Percentiles rank a stretch among this genome's conserved stretches.
These are phyloP conservation scores for Cassiopea xamachana DNA, from an alignment of 30 jellyfish, hydroid and myxozoan genomes.

Conservation along the genomic window DNA sequence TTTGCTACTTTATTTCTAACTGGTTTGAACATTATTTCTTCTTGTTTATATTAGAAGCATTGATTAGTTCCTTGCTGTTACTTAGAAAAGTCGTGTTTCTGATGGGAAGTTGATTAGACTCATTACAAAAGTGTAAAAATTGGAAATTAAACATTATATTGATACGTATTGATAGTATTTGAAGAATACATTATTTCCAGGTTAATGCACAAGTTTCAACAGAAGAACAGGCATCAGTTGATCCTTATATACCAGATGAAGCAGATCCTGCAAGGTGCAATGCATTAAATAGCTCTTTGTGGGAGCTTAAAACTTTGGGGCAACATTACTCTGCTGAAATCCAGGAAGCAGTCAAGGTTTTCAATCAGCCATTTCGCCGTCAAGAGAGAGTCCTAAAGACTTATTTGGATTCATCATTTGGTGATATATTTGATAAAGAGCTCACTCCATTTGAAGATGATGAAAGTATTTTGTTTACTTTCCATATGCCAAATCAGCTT, in stretches of 20 bases:
- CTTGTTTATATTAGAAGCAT: too few relatives aligned
- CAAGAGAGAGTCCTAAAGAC: constrained; percentile 76
- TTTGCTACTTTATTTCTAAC: too few relatives aligned
- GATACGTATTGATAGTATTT: neutral
- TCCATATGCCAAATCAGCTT: constrained; percentile 41
- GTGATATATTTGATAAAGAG: constrained; percentile 61
- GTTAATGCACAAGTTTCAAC: neutral
- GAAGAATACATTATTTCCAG: neutral
- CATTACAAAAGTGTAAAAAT: too few relatives aligned
- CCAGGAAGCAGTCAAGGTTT: constrained; percentile 68
- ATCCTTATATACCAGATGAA: constrained; percentile 77
- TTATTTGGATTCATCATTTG: constrained; percentile 51
- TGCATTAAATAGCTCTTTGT: constrained; percentile 91
- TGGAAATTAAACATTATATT: too few relatives aligned
- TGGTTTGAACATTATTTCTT: too few relatives aligned
- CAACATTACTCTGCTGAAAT: constrained; percentile 86
- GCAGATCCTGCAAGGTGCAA: constrained; percentile 87
- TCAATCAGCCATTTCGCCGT: constrained; percentile 63
- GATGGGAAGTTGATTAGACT: too few relatives aligned
- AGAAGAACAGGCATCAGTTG: constrained; percentile 27
- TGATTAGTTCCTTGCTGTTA: too few relatives aligned
- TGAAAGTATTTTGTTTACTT: constrained; percentile 63
- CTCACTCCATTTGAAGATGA: constrained; percentile 40
- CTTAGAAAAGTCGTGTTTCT: too few relatives aligned
- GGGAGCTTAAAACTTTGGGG: constrained; percentile 90